Evolutionary conservation across 2,113 vertebrate genomes (phyloP), one percentile per base, ranked within the genome.

Genomic region (Saccopteryx leptura): DNA sequence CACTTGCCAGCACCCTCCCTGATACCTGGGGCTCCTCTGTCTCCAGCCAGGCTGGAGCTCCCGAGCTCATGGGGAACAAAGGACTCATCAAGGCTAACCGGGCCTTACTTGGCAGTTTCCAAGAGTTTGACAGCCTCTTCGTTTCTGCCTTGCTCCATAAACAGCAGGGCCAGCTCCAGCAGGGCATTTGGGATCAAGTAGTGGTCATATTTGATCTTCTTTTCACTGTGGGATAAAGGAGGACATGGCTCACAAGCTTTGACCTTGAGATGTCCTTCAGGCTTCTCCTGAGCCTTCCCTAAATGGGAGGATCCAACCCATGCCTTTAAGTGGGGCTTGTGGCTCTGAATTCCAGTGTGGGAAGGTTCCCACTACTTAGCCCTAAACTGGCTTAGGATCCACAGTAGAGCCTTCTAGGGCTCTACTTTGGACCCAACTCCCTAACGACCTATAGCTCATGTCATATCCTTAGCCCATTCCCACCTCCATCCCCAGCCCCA

Each of bases 171-270:
- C 61, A 99, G 98, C 97, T 99, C 99, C 98, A 99, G 98, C 87
- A 99, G 98, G 5, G 99, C 99, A 92, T 99, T 99, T 88, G 99
- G 99, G 96, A 99, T 99, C 98, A 99, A 98, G 97, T 99, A 99
- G 97, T 99, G 99, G 97, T 99, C 99, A 76, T 99, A 99, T 97
- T 99, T 99, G 97, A 99, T 99, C 98, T 99, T 99, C 97, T 99
- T 98, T 97, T 99, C 99, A 98, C 99, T 99, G 98, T 60, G 96
- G 93, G 94, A 97, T 26, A 96, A 95, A 97, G 80, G 94, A 60
- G 94, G 65, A 80, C 46, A 90, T 54, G 18, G 50, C 68, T 93
- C 50, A 90, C 5, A 80, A 71, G 48, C 48, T 78, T 56, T 85
- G 63, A 26, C 76, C 75, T 92, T 76, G 58, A 91, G 18, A 39